Evolutionary conservation across 2,888 invertebrate genomes (phyloP).

Genomic region (Masnerella sp.): DNA sequence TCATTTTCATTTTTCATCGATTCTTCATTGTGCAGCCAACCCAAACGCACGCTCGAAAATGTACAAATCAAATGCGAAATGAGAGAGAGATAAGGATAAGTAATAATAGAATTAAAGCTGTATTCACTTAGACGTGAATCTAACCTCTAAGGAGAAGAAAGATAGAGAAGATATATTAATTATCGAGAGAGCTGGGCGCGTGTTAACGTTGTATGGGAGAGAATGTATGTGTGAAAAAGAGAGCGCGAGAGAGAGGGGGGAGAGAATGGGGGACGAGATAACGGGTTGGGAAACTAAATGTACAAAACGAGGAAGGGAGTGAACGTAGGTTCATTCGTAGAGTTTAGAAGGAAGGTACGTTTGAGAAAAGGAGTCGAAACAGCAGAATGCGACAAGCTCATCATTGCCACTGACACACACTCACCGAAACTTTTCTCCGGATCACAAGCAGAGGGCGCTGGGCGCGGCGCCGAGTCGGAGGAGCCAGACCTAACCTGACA

Average conservation of each 20-base stretch:
- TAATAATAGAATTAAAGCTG: conserved; percentile 69
- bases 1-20: conserved; percentile 62
- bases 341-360: conserved; percentile 70
- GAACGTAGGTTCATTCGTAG: too few relatives aligned
- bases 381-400: conserved; percentile 19
- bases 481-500: too few relatives aligned
- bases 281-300: conserved; percentile 70
- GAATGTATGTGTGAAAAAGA: conserved; percentile 24
- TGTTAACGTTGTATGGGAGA: conserved; percentile 26
- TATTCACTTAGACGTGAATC: too few relatives aligned
- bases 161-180: conserved; percentile 73
- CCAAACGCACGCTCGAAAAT: conserved; percentile 74
- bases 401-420: conserved; percentile 38
- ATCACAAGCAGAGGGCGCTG: neutral
- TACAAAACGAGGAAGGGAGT: conserved; percentile 69
- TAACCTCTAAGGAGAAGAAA: conserved; percentile 64
- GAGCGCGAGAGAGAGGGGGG: neutral
- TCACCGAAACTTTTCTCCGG: conserved; percentile 33
- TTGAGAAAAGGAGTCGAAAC: conserved; percentile 11
- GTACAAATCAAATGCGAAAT: conserved; percentile 74
- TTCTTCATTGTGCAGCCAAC: conserved; percentile 63
- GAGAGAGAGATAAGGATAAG: conserved; percentile 64
- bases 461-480: too few relatives aligned
- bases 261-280: conserved; percentile 16
- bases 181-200: conserved; percentile 64